These are phyloP conservation scores for Ladona fulva DNA, from an alignment of 1,140 invertebrate genomes.

Conservation along the genomic window DNA sequence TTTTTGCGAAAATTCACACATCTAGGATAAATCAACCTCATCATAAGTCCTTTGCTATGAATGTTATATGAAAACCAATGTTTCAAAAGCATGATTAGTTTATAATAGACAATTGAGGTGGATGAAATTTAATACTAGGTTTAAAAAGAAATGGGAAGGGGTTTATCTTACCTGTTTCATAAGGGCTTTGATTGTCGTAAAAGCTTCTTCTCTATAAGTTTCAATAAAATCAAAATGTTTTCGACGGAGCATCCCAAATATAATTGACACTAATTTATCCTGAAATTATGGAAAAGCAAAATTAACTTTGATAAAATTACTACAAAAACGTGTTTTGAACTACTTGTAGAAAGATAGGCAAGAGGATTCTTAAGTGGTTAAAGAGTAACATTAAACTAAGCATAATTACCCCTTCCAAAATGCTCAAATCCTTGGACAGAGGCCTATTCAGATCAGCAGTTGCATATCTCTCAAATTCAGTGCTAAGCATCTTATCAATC, in stretches of 20 bases:
- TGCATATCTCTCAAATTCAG: conserved; percentile 88
- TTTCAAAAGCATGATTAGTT: too few species aligned
- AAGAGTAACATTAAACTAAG: neutral
- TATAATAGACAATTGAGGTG: too few species aligned
- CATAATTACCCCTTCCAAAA: conserved; percentile 48
- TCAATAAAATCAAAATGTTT: conserved; percentile 83
- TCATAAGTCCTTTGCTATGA: too few species aligned
- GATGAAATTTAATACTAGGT: too few species aligned
- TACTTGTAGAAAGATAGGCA: too few species aligned
- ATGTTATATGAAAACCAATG: too few species aligned
- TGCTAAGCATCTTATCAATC: conserved; percentile 93
- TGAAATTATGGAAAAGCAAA: conserved; percentile 35
- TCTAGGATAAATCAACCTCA: too few species aligned
- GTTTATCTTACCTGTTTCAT: conserved; percentile 64
- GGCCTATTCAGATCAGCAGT: conserved; percentile 87
- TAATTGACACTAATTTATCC: conserved; percentile 79
- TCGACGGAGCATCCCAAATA: conserved; percentile 78
- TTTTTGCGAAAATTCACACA: too few species aligned
- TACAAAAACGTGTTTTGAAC: neutral
- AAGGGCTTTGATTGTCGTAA: conserved; percentile 76
- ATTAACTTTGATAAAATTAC: neutral
- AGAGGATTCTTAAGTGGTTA: too few species aligned
- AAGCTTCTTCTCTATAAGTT: conserved; percentile 78
- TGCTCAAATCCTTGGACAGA: conserved; percentile 48
- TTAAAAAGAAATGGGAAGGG: too few species aligned